Evolutionary conservation across 2,888 invertebrate genomes (phyloP).

Genomic region (Aplocera efformata): DNA sequence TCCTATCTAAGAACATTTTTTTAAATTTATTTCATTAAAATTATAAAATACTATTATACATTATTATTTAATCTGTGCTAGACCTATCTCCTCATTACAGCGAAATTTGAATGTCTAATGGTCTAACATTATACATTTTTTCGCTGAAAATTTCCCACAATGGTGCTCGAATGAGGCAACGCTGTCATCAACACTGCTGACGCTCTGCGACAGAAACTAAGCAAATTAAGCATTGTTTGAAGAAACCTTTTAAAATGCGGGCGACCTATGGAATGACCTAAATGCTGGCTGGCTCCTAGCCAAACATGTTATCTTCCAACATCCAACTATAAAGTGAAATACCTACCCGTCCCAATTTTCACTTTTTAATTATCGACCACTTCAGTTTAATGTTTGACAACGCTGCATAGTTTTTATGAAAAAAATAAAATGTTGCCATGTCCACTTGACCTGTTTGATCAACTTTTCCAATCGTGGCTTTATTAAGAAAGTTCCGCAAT

Average conservation of each 20-base stretch:
- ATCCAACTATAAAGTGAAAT: conserved; percentile 54
- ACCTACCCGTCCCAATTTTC: conserved; percentile 64
- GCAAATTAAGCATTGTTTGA: conserved; percentile 23
- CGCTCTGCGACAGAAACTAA: conserved; percentile 13
- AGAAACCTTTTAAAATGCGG: conserved; percentile 33
- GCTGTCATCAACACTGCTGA: conserved; percentile 2
- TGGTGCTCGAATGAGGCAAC: not conserved
- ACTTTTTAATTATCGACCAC: conserved; percentile 70
- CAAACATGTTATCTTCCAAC: conserved; percentile 65
- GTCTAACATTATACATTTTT: too few species aligned
- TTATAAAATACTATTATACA: too few species aligned
- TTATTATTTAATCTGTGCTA: too few species aligned
- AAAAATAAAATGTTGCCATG: conserved; percentile 24
- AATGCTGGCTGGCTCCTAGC: conserved; percentile 61
- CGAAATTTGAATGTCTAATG: too few species aligned
- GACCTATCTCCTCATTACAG: too few species aligned
- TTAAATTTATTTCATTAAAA: too few species aligned
- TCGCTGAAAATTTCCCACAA: too few species aligned
- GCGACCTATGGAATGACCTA: conserved; percentile 61
- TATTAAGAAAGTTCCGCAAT: conserved; percentile 18
- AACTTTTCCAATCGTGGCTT: conserved; percentile 28
- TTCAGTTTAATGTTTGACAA: conserved; percentile 57
- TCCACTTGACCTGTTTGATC: conserved; percentile 34
- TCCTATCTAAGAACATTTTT: too few species aligned
- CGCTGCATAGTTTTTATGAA: conserved; percentile 36